A percentile compares a stretch with the other conserved stretches of the same genome.
phyloP scores from a whole-genome alignment of 2,113 vertebrate species.

The Megaleporinus macrocephalus region DNA sequence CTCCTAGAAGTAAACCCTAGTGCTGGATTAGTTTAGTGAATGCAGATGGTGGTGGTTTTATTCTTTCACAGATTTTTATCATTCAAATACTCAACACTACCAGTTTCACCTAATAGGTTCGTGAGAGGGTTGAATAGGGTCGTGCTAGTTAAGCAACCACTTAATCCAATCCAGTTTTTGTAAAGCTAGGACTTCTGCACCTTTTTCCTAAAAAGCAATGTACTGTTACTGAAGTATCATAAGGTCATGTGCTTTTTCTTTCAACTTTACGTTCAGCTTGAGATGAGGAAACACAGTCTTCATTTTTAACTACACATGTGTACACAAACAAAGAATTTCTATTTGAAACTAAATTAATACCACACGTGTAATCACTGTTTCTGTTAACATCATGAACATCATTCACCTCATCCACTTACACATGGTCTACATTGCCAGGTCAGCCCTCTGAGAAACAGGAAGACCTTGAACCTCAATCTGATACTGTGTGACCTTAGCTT shows the following conservation, averaged over 20 bases:
- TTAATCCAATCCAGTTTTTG: background rate
- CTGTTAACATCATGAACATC: background rate
- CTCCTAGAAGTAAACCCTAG: background rate
- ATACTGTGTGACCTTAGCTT: constrained; percentile 33
- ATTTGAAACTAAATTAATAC: no score
- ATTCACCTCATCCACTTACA: constrained; percentile 1
- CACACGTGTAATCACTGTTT: background rate
- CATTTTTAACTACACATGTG: background rate
- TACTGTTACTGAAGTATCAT: background rate
- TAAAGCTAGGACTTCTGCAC: background rate
- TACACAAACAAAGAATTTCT: no score
- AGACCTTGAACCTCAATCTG: constrained; percentile 19
- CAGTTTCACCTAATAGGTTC: no score
- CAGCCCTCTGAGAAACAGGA: constrained; percentile 14
- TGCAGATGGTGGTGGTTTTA: no score
- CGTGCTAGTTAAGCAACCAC: background rate
- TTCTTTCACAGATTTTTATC: no score
- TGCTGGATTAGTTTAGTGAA: no score
- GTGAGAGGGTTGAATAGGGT: background rate
- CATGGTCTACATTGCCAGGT: background rate
- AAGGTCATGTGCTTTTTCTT: background rate
- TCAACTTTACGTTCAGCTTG: background rate
- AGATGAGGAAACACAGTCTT: background rate
- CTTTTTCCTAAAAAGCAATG: no score
- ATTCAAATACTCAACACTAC: no score